Evolutionary conservation across 1,140 invertebrate species (phyloP).

Genomic region (Apis laboriosa): DNA sequence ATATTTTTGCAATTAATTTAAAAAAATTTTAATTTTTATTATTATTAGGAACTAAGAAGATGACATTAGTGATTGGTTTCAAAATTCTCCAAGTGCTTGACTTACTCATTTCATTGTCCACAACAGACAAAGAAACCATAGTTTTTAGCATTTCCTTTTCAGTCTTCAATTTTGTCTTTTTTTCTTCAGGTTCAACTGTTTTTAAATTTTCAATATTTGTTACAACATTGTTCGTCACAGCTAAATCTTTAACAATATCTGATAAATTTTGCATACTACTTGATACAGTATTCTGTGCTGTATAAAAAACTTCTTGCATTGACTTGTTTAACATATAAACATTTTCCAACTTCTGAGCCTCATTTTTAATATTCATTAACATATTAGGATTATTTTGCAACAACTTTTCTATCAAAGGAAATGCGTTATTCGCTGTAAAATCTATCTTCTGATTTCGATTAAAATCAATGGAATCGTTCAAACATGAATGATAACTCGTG

Average conservation of each 20-base stretch:
- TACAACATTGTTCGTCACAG: not conserved
- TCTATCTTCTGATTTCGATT: not conserved
- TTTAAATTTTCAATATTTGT: not conserved
- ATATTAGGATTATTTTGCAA: slow-evolving; percentile 3
- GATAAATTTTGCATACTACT: not conserved
- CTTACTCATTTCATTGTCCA: not conserved
- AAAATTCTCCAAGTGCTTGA: no score
- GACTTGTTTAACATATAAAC: not conserved
- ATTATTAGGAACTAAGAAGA: no score
- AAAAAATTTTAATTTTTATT: no score
- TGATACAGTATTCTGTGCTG: not conserved
- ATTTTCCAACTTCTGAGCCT: not conserved
- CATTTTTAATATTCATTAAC: not conserved
- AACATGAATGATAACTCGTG: not conserved
- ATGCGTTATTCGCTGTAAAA: not conserved
- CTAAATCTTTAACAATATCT: not conserved
- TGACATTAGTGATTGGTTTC: not conserved
- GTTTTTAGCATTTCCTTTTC: not conserved
- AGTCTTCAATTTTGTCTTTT: not conserved
- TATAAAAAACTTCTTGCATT: not conserved
- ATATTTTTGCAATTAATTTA: no score
- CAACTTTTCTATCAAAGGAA: not conserved
- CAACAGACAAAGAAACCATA: not conserved
- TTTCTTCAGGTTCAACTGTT: not conserved
- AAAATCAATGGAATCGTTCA: not conserved